phyloP scores from a whole-genome alignment of 2,797 vertebrate species.

The Okamejei kenojei region DNA sequence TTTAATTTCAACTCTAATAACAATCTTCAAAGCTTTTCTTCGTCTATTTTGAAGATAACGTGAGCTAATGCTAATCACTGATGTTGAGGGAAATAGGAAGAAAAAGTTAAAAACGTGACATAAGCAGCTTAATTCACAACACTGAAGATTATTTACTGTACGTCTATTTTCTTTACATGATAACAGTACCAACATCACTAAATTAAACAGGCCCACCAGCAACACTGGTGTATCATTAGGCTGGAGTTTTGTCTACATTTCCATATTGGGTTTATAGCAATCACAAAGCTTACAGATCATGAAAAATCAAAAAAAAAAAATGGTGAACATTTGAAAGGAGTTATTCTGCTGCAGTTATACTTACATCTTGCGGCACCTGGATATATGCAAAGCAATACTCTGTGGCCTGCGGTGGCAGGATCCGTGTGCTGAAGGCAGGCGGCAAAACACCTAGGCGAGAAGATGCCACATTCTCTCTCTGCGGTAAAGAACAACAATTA shows the following conservation, averaged over 20 bases:
- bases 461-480: slow-evolving; percentile 82
- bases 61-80: not conserved
- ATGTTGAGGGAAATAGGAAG: not conserved
- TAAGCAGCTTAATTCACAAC: not conserved
- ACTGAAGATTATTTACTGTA: not conserved
- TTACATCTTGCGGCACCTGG: slow-evolving; percentile 89
- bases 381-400: slow-evolving; percentile 88
- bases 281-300: not conserved
- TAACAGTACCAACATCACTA: not conserved
- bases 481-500: slow-evolving; percentile 40
- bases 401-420: slow-evolving; percentile 80
- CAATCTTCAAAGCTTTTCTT: no score
- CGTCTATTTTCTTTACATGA: not conserved
- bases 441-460: slow-evolving; percentile 76
- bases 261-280: not conserved
- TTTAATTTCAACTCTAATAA: not conserved
- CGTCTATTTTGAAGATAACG: not conserved
- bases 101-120: not conserved
- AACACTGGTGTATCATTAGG: not conserved
- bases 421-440: slow-evolving; percentile 75
- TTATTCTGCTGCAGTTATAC: slow-evolving; percentile 47
- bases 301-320: no score
- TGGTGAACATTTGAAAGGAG: not conserved
- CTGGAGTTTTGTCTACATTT: not conserved
- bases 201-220: not conserved